phyloP scores from a whole-genome alignment of 2,113 vertebrate species.

The Psilopsiagon aymara region DNA sequence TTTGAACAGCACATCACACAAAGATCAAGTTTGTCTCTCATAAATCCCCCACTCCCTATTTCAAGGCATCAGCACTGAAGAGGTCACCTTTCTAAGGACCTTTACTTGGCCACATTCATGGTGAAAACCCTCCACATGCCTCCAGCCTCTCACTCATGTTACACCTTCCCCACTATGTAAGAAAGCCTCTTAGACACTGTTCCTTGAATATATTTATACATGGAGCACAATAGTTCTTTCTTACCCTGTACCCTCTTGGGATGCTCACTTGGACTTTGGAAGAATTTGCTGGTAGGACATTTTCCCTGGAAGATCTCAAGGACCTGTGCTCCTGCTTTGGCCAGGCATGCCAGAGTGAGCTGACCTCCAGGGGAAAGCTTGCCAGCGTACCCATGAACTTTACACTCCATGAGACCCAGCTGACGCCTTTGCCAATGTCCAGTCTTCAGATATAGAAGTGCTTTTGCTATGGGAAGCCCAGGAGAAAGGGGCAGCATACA shows the following conservation, averaged over 20 bases:
- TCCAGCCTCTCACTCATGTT: background rate
- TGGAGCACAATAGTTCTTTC: background rate
- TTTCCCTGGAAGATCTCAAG: background rate
- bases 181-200: background rate
- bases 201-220: background rate
- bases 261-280: background rate
- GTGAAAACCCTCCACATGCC: background rate
- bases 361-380: background rate
- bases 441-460: background rate
- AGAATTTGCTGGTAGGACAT: background rate
- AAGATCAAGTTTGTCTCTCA: background rate
- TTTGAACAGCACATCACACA: background rate
- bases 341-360: background rate
- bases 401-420: accelerated
- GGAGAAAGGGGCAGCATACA: background rate
- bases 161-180: background rate
- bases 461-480: background rate
- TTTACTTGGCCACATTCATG: background rate
- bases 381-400: background rate
- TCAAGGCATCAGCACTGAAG: background rate
- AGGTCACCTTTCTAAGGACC: background rate
- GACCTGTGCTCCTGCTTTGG: background rate
- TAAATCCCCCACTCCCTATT: background rate
- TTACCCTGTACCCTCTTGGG: background rate
- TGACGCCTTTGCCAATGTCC: background rate